Base-by-base conservation (phyloP, 2,113 vertebrate genomes). In the Leucopsar rothschildi region DNA sequence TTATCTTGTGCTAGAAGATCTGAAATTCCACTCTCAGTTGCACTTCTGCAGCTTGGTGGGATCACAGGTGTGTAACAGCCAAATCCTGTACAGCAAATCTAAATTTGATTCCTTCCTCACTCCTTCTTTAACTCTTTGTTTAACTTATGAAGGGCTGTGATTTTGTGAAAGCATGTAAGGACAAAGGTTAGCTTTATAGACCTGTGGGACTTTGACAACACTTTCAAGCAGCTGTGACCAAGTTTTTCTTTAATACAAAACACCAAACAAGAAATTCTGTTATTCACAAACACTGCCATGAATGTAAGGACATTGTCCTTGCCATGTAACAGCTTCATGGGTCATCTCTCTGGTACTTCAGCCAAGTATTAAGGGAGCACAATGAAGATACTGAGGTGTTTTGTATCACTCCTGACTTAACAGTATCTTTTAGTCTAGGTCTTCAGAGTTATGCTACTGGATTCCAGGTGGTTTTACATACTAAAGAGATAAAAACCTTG, bases 11-110 rank as follows among this genome's bases (percentile, higher is more conserved):
- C 0, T 2, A 86, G 79, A 55, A 57, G 28, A 82, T 96, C 94
- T 97, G 82, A 94, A 96, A 94, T 97, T 97, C 88, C 92, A 90
- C 33, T 49, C 93, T 88, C 2, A 0, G 25, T 83, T 95, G 50
- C 35, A n/a, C 15, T 88, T 80, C 49, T 90, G 78, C 66, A 42
- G 23, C 59, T 86, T 37, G 1, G 31, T 76, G 69, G 39, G 63
- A 92, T 87, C 80, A 63, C 33, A 81, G 71, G 55, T 82, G 31
- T 44, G 12, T 70, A 83, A 68, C 75, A 70, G 79, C 71, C 63
- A 90, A 91, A 73, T 86, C 63, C 73, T 53, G 8, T 52, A 35
- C 35, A 53, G 49, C 12, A 50, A 64, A 44, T 40, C 68, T 78
- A 80, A 40, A 37, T 81, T 65, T 78, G 52, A 78, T 86, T 81